These are phyloP conservation scores for Eulithis prunata DNA, from an alignment of 2,888 invertebrate species.

Conservation along the genomic window DNA sequence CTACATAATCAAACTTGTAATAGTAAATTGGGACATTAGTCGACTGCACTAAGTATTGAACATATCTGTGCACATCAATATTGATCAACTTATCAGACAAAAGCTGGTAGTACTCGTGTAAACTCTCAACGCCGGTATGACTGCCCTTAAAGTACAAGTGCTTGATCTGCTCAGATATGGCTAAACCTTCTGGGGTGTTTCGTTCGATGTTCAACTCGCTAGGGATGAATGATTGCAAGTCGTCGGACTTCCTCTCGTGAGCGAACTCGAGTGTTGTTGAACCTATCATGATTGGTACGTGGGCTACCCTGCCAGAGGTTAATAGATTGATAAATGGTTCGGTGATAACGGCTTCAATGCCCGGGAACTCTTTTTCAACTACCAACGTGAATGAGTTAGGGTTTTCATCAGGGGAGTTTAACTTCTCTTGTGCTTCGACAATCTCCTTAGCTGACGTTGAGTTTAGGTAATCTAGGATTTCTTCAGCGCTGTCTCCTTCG, in stretches of 20 bases:
- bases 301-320: slow-evolving; percentile 68
- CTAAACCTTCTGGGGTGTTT: slow-evolving; percentile 60
- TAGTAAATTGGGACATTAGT: slow-evolving; percentile 69
- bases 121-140: slow-evolving; percentile 54
- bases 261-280: slow-evolving; percentile 62
- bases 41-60: slow-evolving; percentile 65
- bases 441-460: slow-evolving; percentile 68
- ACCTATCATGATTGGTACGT: slow-evolving; percentile 73
- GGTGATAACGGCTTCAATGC: slow-evolving; percentile 64
- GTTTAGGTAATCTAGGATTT: slow-evolving; percentile 67
- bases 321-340: slow-evolving; percentile 67
- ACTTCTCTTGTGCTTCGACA: slow-evolving; percentile 57
- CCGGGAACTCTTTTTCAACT: slow-evolving; percentile 72
- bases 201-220: slow-evolving; percentile 60
- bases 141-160: slow-evolving; percentile 65
- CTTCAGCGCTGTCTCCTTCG: slow-evolving; percentile 63
- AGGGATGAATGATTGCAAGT: slow-evolving; percentile 67
- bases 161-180: slow-evolving; percentile 62
- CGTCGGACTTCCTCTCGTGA: slow-evolving; percentile 53
- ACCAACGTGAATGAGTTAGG: slow-evolving; percentile 54
- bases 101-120: slow-evolving; percentile 62
- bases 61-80: slow-evolving; percentile 64
- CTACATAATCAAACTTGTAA: slow-evolving; percentile 75
- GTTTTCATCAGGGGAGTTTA: slow-evolving; percentile 46
- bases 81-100: slow-evolving; percentile 65